Conservation (phyloP, 1,140 invertebrate genomes). For the Musca domestica region DNA sequence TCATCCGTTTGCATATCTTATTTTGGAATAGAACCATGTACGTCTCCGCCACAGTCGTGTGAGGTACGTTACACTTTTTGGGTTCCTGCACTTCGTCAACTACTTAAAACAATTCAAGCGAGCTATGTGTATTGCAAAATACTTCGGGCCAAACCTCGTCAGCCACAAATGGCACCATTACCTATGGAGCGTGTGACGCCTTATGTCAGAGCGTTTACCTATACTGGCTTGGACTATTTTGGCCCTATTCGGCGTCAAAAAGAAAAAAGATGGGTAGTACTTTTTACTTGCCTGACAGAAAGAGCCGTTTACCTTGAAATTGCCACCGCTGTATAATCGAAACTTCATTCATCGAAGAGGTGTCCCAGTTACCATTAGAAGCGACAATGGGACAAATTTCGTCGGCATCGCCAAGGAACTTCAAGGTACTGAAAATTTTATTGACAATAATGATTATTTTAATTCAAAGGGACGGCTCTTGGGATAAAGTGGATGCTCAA, state of each 20-base stretch:
- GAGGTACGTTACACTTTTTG: background rate
- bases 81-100: no score
- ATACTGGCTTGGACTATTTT: conserved; percentile 40
- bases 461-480: background rate
- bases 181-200: background rate
- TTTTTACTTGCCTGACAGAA: conserved; percentile 49
- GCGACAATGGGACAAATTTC: conserved; percentile 41
- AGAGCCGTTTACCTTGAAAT: conserved; percentile 41
- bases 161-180: no score
- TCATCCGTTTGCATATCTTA: background rate
- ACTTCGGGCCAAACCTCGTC: no score
- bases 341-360: conserved; percentile 46
- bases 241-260: conserved; percentile 34
- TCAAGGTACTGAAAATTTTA: background rate
- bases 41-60: background rate
- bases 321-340: conserved; percentile 40
- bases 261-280: conserved; percentile 47
- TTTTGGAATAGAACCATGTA: background rate
- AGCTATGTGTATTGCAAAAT: no score
- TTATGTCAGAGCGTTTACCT: conserved; percentile 38
- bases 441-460: background rate
- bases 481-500: conserved; percentile 25
- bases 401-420: conserved; percentile 28
- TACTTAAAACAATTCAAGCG: no score
- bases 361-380: conserved; percentile 26